These are phyloP conservation scores for Drosophila pectinifera DNA, from an alignment of 1,140 invertebrate genomes.

Conservation along the genomic window DNA sequence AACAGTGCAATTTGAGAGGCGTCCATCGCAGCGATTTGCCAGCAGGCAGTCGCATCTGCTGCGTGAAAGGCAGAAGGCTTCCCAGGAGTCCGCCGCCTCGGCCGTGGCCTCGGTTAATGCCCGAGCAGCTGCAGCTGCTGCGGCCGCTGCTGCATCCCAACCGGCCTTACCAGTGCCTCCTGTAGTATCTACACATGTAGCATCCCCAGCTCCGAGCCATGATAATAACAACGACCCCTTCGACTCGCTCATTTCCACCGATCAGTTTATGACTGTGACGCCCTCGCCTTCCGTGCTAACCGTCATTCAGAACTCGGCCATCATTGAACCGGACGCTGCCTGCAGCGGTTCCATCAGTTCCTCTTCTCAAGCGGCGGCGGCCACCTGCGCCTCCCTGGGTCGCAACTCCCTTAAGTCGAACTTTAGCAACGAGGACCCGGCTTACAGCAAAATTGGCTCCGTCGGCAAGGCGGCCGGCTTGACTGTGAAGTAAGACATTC, in stretches of 20 bases:
- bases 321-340: slow-evolving; percentile 72
- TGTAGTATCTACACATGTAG: slow-evolving; percentile 15
- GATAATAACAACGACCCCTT: slow-evolving; percentile 79
- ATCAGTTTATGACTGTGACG: slow-evolving; percentile 68
- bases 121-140: slow-evolving; percentile 68
- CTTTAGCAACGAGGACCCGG: slow-evolving; percentile 81
- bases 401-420: slow-evolving; percentile 80
- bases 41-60: slow-evolving; percentile 94
- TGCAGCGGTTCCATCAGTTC: slow-evolving; percentile 75
- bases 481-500: slow-evolving; percentile 74
- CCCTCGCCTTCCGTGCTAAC: slow-evolving; percentile 83
- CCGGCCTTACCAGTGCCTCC: slow-evolving; percentile 25
- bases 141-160: slow-evolving; percentile 77
- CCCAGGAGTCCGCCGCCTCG: slow-evolving; percentile 85
- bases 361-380: slow-evolving; percentile 59
- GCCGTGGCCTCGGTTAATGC: slow-evolving; percentile 74
- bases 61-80: slow-evolving; percentile 89
- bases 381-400: slow-evolving; percentile 69
- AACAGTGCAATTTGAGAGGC: slow-evolving; percentile 97
- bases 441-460: slow-evolving; percentile 80
- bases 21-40: slow-evolving; percentile 98
- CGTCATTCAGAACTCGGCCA: slow-evolving; percentile 81
- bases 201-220: slow-evolving; percentile 53
- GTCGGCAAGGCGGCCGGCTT: slow-evolving; percentile 79
- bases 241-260: slow-evolving; percentile 70